Base-by-base conservation (phyloP, 1,140 invertebrate genomes). In the Ips nitidus region DNA sequence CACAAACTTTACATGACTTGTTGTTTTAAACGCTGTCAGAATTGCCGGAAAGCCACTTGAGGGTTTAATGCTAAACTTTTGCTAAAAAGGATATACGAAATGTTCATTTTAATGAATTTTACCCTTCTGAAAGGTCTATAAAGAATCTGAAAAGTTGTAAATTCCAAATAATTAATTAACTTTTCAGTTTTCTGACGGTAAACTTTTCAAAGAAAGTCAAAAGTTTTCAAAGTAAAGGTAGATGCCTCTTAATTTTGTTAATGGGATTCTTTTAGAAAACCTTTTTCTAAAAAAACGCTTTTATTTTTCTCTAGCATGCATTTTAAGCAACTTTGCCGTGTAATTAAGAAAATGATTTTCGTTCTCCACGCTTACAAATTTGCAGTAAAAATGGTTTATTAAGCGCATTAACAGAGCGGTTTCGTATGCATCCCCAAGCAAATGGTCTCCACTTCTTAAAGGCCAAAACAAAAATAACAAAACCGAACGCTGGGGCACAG, bases 111-210 rank as follows among this genome's bases (percentile, higher is more conserved):
- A 50, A 50, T 50, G 45, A 50, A 22, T 22, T 50, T 22, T 1
- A 50, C 6, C 45, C 45, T 50, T 50, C 7, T 50, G 22, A 50
- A 50, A 50, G 45, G 45, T 22, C 7, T 22, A 50, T 50, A 50
- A 50, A 50, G 45, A 50, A 50, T 50, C 45, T 22, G 45, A 50
- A 22, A 50, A 50, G 45, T 50, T 50, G 52, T 37, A 55, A 55
- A 55, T 38, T 55, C 52, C 37, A 36, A 55, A 55, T 55, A 55
- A 55, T 55, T 55, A 55, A 55, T 55, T 55, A 55, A 38, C 5
- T 55, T 55, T 22, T 6, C 7, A 50, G 22, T 50, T 50, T 50
- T 50, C 7, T 50, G 45, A 50, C 45, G 22, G 45, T 22, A 50
- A 50, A 50, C 45, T 50, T 50, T 50, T 50, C 45, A 6, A 6